These are phyloP conservation scores for Acleris holmiana DNA, from an alignment of 2,888 invertebrate genomes.

Conservation along the genomic window DNA sequence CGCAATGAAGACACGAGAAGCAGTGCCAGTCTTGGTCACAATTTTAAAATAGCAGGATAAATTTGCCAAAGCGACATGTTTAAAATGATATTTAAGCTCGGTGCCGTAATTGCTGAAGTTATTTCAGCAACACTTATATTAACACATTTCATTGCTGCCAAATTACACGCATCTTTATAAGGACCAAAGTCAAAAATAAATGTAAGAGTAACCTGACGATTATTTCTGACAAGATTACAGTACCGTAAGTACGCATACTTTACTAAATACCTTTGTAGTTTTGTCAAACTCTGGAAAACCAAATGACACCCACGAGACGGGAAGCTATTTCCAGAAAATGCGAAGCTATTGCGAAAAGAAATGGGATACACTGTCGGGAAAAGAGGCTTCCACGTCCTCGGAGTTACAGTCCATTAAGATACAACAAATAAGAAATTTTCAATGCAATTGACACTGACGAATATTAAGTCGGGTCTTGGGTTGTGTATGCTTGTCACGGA, in stretches of 20 bases:
- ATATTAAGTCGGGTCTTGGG: too few relatives aligned
- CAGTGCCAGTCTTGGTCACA: conserved; percentile 46
- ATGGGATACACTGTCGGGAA: conserved; percentile 8
- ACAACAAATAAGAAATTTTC: conserved; percentile 9
- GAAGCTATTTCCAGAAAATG: conserved; percentile 10
- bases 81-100: conserved; percentile 14
- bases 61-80: conserved; percentile 29
- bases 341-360: conserved; percentile 6
- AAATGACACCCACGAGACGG: conserved; percentile 1
- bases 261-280: not conserved
- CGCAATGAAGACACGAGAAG: conserved; percentile 45
- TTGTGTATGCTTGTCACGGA: conserved; percentile 24
- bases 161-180: conserved; percentile 12
- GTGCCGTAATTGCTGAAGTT: conserved; percentile 29
- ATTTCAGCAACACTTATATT: conserved; percentile 34
- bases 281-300: conserved; percentile 4
- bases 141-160: conserved; percentile 32
- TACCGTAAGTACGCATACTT: not conserved
- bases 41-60: conserved; percentile 60
- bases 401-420: conserved; percentile 18
- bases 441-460: not conserved
- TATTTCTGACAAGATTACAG: not conserved
- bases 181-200: too few relatives aligned
- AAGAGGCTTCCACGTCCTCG: not conserved
- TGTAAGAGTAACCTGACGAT: not conserved